phyloP scores from a whole-genome alignment of 2,797 vertebrate genomes.

The Sarcoramphus papa region DNA sequence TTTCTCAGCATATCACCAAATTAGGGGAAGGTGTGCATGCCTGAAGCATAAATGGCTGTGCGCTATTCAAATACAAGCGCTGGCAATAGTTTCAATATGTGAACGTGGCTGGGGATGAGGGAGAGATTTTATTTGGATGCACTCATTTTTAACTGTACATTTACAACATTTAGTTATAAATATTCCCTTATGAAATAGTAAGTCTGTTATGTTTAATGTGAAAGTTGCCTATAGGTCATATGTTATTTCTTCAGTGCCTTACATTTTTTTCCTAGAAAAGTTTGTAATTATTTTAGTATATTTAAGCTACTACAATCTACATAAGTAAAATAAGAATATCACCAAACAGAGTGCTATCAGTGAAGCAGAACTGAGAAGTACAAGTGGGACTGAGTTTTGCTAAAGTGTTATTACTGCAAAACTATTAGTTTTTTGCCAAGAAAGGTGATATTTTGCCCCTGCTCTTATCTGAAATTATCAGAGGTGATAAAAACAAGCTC shows the following conservation, averaged over 20 bases:
- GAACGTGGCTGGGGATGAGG: accelerated
- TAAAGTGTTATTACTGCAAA: neutral
- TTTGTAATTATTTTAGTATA: neutral
- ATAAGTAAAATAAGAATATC: neutral
- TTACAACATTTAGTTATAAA: neutral
- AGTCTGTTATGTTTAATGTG: neutral
- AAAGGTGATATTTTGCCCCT: neutral
- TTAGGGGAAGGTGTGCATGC: neutral
- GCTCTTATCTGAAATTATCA: neutral
- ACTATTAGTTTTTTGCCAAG: neutral
- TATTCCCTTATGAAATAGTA: neutral
- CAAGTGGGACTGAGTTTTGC: neutral
- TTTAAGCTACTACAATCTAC: neutral
- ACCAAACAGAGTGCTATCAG: neutral
- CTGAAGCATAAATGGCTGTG: neutral
- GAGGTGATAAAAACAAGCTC: neutral
- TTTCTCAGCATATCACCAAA: neutral
- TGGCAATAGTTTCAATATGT: neutral
- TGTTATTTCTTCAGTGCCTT: neutral
- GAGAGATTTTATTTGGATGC: neutral
- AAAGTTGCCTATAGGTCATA: neutral
- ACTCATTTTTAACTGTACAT: neutral
- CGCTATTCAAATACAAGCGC: neutral
- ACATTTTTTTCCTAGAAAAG: neutral
- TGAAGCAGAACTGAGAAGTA: neutral